phyloP scores from a whole-genome alignment of 2,113 vertebrate species.

The Clarias gariepinus region DNA sequence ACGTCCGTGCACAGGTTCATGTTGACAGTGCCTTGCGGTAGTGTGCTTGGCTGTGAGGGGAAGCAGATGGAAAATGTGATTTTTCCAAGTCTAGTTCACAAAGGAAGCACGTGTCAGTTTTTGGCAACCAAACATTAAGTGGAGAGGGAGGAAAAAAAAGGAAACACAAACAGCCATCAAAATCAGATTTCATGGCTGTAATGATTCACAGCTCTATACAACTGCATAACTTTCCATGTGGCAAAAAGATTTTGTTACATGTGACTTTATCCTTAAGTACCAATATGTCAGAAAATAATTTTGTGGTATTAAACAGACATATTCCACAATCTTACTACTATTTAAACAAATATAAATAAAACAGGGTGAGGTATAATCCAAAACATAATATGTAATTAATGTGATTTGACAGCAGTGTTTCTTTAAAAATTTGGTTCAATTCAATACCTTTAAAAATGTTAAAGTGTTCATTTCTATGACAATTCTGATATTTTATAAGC shows the following conservation, averaged over 20 bases:
- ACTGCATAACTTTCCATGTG: neutral
- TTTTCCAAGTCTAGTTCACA: neutral
- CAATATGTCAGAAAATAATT: neutral
- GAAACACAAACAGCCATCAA: neutral
- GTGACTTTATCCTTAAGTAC: neutral
- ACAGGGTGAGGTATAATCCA: neutral
- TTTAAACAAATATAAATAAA: neutral
- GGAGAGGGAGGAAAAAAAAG: too few species aligned
- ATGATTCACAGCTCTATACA: neutral
- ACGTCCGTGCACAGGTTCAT: slow-evolving; percentile 80
- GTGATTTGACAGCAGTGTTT: neutral
- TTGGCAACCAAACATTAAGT: neutral
- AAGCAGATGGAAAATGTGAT: slow-evolving; percentile 36
- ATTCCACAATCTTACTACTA: neutral
- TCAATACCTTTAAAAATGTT: neutral
- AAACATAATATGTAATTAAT: neutral
- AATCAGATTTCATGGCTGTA: neutral
- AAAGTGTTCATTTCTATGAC: neutral
- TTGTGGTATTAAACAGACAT: too few species aligned
- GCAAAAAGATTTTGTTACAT: neutral
- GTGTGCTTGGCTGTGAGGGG: slow-evolving; percentile 72
- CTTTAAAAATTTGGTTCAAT: neutral
- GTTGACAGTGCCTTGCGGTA: slow-evolving; percentile 81
- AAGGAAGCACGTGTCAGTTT: slow-evolving; percentile 21
- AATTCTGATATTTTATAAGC: neutral